Percentiles rank a stretch among this genome's conserved stretches.
Evolutionary conservation across 2,797 vertebrate genomes (phyloP).

Genomic region (Lateolabrax maculatus): DNA sequence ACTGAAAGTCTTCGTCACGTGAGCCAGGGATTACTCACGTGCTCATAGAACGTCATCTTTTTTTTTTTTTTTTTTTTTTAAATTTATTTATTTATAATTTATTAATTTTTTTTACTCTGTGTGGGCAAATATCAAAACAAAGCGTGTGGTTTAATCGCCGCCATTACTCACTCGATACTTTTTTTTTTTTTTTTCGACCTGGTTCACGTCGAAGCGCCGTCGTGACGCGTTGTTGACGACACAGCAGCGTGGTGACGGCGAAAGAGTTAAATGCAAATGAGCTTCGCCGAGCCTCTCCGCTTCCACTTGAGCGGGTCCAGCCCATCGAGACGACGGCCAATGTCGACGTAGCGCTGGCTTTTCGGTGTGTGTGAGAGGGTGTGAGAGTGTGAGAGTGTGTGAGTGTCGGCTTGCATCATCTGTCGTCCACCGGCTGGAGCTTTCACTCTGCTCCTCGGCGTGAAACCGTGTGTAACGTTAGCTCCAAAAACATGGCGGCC

Average conservation of each 20-base stretch:
- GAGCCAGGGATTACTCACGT: constrained; percentile 80
- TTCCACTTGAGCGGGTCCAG: constrained; percentile 17
- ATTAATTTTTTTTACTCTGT: too few species aligned
- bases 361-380: neutral
- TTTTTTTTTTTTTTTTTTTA: too few species aligned
- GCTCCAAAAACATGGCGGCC: constrained; percentile 83
- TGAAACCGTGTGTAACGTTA: constrained; percentile 26
- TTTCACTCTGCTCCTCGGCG: constrained; percentile 27
- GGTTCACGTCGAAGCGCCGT: too few species aligned
- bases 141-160: fast-evolving
- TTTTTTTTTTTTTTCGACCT: too few species aligned
- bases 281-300: constrained; percentile 63
- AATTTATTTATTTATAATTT: too few species aligned
- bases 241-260: constrained; percentile 10
- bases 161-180: fast-evolving
- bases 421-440: neutral
- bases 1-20: constrained; percentile 84
- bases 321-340: constrained; percentile 45
- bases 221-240: too few species aligned
- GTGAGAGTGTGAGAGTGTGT: neutral
- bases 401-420: neutral
- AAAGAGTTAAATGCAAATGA: constrained; percentile 76
- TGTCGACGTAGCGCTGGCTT: constrained; percentile 25
- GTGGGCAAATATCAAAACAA: neutral
- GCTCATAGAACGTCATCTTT: constrained; percentile 46